A percentile compares a stretch with the other conserved stretches of the same genome.
Evolutionary conservation across 2,888 invertebrate species (phyloP).

Genomic region (Zygothrica quintamaculata): DNA sequence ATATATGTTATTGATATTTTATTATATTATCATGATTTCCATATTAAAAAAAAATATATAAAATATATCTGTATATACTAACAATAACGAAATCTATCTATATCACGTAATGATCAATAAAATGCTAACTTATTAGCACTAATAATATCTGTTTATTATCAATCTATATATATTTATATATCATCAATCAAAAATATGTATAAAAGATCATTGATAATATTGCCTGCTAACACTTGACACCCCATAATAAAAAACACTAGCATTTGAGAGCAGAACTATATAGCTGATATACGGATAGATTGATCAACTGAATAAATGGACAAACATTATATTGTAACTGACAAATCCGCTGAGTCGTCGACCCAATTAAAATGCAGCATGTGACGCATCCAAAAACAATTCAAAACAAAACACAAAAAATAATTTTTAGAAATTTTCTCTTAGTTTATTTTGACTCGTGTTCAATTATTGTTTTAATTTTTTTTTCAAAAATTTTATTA

Average conservation of each 20-base stretch:
- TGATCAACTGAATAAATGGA: constrained; percentile 20
- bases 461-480: no score
- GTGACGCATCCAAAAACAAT: constrained; percentile 27
- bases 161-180: not conserved
- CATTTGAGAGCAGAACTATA: not conserved
- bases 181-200: constrained; percentile 56
- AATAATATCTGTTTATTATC: not conserved
- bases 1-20: no score
- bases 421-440: no score
- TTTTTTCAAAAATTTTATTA: constrained; percentile 6
- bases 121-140: not conserved
- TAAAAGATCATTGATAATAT: constrained; percentile 34
- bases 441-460: not conserved
- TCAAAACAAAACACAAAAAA: no score
- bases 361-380: constrained; percentile 60
- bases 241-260: constrained; percentile 36
- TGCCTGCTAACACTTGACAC: constrained; percentile 45
- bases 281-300: no score
- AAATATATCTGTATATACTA: no score
- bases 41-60: no score
- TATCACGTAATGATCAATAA: no score
- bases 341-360: constrained; percentile 46
- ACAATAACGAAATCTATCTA: no score
- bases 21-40: no score
- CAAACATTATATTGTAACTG: constrained; percentile 27